phyloP scores from a whole-genome alignment of 2,888 invertebrate genomes.

The Agrochola litura region DNA sequence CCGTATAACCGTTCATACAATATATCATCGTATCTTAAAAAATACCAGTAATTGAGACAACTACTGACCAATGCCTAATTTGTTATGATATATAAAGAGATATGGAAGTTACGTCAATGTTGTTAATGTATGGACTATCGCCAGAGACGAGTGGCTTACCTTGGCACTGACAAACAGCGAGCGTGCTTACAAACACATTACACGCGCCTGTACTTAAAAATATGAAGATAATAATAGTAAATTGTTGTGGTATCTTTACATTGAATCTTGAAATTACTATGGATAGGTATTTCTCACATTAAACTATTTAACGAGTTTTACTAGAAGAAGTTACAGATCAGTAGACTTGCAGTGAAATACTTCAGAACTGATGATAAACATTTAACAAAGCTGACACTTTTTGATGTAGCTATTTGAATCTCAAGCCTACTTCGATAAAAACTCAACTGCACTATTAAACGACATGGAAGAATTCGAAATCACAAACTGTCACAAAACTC shows the following conservation, averaged over 20 bases:
- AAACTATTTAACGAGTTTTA: neutral
- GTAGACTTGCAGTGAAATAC: neutral
- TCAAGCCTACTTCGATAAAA: too few species aligned
- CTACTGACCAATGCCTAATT: neutral
- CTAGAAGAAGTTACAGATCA: neutral
- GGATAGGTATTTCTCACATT: neutral
- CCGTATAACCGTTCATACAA: neutral
- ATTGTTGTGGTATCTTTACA: neutral
- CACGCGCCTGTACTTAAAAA: conserved; percentile 2
- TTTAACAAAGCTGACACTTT: neutral
- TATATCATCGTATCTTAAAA: neutral
- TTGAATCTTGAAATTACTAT: neutral
- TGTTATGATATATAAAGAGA: neutral
- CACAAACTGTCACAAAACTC: neutral
- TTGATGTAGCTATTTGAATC: neutral
- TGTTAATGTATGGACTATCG: neutral
- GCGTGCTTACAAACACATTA: neutral
- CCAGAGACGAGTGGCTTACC: conserved; percentile 20
- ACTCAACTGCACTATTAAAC: neutral
- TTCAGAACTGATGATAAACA: neutral
- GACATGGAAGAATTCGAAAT: neutral
- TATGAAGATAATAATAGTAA: neutral
- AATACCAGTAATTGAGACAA: neutral
- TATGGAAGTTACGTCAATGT: neutral
- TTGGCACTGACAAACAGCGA: conserved; percentile 23